Evolutionary conservation across 2,113 vertebrate species (phyloP), one percentile per base, ranked within the genome.

Genomic region (Oryzias celebensis): DNA sequence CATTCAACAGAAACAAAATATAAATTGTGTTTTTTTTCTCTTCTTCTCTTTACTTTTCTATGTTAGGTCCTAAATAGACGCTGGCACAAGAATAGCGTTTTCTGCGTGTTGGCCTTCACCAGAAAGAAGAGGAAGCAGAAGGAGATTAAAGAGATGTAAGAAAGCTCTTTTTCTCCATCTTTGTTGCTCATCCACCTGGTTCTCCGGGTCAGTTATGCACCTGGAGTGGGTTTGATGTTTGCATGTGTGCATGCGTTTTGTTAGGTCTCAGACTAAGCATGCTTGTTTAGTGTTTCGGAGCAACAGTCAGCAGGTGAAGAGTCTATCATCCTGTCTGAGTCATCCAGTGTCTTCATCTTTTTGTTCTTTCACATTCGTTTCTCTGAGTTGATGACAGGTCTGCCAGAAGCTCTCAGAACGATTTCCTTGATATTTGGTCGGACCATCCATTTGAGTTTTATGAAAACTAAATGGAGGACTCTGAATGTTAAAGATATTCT

Each of bases 61-160:
- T 71, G 71, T 63, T 60, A 84, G 85, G 69, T 71, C 43, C 31
- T 56, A 44, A 69, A 54, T 61, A 43, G 58, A 18, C 61, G 58
- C 55, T 61, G 62, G 43, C 62, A 65, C n/a, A 7, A 62, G 65
- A 70, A 58, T 20, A 41, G 23, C 7, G 63, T 14, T n/a, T 23
- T 58, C 15, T 46, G 66, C 45, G 74, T 14, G 14, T 44, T 71
- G 31, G 49, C 43, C 66, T 52, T 68, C 5, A 28, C 65, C 18
- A 6, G 52, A 12, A n/a, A 42, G 28, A 75, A 63, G 62, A 20
- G 28, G 52, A 56, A 4, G 26, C 53, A 53, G 68, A 70, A 10
- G 62, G 17, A 43, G 56, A 76, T 78, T 58, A 73, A 72, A 77
- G 55, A 66, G 55, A 58, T 79, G 84, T 87, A 78, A 72, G 82